Conservation (phyloP, 2,113 vertebrate species). For the Heliornis fulica region DNA sequence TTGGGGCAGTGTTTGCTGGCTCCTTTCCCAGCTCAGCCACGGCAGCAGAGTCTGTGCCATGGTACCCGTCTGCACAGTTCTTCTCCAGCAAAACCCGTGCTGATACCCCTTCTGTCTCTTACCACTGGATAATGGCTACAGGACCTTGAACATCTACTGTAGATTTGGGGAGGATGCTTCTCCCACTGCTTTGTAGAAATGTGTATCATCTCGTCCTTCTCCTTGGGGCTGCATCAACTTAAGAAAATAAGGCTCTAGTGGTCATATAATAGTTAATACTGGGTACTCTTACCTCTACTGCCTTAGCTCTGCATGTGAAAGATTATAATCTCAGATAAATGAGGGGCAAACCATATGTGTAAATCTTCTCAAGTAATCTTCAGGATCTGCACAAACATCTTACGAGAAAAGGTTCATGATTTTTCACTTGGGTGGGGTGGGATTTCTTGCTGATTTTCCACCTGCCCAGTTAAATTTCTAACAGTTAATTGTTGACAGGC, state of each 20-base stretch:
- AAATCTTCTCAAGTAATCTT: background rate
- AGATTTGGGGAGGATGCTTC: background rate
- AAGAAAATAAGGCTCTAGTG: background rate
- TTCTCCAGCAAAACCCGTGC: background rate
- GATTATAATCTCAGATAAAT: background rate
- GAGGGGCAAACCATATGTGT: background rate
- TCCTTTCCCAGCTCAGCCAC: background rate
- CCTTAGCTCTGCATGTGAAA: fast-evolving
- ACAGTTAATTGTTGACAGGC: background rate
- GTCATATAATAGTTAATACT: background rate
- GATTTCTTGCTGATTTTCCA: background rate
- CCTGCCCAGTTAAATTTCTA: no score
- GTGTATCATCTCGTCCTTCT: background rate
- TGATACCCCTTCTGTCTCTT: background rate
- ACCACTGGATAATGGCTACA: background rate
- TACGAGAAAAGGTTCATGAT: background rate
- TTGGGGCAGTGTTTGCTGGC: background rate
- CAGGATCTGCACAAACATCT: background rate
- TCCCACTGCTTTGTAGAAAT: background rate
- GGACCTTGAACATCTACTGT: background rate
- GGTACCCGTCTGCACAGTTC: background rate
- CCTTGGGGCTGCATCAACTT: background rate
- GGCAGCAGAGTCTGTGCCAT: background rate
- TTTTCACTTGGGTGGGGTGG: background rate
- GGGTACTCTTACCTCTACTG: background rate